Percentiles rank a stretch among this genome's conserved stretches.
Conservation (phyloP, 2,797 vertebrate genomes). For the Rhinella marina region DNA sequence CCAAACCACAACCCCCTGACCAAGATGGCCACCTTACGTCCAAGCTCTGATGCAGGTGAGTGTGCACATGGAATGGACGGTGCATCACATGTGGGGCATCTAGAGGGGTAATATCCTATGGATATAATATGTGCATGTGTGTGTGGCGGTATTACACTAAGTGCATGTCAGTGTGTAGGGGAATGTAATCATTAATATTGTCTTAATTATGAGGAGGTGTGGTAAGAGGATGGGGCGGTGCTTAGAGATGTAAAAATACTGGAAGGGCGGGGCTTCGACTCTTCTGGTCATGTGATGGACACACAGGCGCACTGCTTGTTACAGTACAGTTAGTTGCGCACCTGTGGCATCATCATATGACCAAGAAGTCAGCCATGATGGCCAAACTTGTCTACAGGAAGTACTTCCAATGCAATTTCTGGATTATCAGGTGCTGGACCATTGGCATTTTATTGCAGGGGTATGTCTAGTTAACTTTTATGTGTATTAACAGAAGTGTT, state of each 20-base stretch:
- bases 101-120: constrained; percentile 41
- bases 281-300: no score
- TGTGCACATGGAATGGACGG: constrained; percentile 56
- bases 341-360: neutral
- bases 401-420: no score
- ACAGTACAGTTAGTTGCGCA: neutral
- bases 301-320: no score
- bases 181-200: neutral
- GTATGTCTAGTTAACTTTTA: neutral
- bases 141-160: constrained; percentile 4
- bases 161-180: neutral
- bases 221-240: neutral
- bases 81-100: constrained; percentile 35
- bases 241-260: neutral
- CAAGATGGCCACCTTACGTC: constrained; percentile 66
- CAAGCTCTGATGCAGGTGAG: constrained; percentile 52
- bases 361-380: neutral
- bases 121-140: constrained; percentile 54
- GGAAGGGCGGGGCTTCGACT: no score
- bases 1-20: constrained; percentile 78
- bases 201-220: neutral
- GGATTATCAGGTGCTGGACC: no score
- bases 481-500: neutral
- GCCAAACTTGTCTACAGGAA: no score
- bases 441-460: neutral